These are phyloP conservation scores for Anguilla rostrata DNA, from an alignment of 2,113 vertebrate genomes.

Conservation along the genomic window DNA sequence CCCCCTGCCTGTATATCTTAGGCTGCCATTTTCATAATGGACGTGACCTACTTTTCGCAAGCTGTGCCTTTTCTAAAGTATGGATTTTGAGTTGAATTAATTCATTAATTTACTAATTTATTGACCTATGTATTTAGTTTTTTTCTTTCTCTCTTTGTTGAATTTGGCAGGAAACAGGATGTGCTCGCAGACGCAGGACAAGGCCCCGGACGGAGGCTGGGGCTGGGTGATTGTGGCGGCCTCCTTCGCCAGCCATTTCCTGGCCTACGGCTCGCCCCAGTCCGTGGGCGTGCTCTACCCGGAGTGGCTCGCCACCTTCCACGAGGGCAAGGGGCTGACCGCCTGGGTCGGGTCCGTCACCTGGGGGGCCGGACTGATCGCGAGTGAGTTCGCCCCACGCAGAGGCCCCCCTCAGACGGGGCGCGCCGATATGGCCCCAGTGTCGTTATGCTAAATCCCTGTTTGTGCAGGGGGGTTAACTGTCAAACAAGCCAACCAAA, in stretches of 20 bases:
- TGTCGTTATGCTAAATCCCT: too few species aligned
- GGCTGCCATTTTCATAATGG: too few species aligned
- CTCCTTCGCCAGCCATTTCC: constrained; percentile 78
- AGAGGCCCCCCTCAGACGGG: neutral
- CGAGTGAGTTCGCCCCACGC: constrained; percentile 71
- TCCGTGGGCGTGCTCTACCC: constrained; percentile 82
- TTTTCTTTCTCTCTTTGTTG: constrained; percentile 3
- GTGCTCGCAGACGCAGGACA: constrained; percentile 64
- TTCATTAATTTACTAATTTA: neutral
- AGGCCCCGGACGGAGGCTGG: constrained; percentile 76
- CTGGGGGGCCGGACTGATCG: constrained; percentile 81
- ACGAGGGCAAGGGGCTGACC: constrained; percentile 84
- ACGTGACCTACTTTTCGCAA: too few species aligned
- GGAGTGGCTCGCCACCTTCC: constrained; percentile 79
- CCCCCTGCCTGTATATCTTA: too few species aligned
- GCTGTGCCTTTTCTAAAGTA: too few species aligned
- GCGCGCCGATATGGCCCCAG: too few species aligned
- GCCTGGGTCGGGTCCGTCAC: constrained; percentile 86
- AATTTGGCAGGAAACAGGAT: constrained; percentile 58
- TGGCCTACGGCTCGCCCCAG: constrained; percentile 81
- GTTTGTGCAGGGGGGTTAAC: too few species aligned
- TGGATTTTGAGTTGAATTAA: neutral
- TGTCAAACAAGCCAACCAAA: too few species aligned
- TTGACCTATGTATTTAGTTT: neutral
- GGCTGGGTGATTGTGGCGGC: constrained; percentile 81